Evolutionary conservation across 1,140 invertebrate species (phyloP).

Genomic region (Ceratina australensis): DNA sequence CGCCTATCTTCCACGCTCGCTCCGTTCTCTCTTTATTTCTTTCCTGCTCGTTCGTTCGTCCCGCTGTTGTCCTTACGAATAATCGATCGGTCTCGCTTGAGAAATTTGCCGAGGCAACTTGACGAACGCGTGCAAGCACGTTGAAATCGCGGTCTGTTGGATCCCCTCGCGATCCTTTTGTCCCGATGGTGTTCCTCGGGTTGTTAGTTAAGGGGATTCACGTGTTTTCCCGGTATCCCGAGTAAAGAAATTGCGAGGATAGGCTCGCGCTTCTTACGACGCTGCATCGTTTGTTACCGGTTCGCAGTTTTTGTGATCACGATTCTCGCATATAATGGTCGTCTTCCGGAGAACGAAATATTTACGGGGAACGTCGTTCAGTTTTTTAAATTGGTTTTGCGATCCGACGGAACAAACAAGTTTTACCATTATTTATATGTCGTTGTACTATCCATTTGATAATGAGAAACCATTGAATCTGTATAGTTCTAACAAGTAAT

Average conservation of each 20-base stretch:
- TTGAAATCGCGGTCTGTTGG: background rate
- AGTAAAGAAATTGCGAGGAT: background rate
- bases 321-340: no score
- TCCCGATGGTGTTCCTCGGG: background rate
- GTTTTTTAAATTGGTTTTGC: no score
- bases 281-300: background rate
- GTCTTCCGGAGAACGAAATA: no score
- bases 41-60: background rate
- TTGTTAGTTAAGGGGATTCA: background rate
- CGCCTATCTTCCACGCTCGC: background rate
- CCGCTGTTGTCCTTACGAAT: background rate
- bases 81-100: conserved; percentile 11
- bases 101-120: conserved; percentile 14
- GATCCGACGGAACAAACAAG: no score
- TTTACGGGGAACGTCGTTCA: no score
- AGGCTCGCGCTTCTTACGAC: background rate
- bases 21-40: background rate
- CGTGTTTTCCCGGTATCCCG: background rate
- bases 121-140: background rate
- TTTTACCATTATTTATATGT: no score
- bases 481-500: no score
- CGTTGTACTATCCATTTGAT: no score
- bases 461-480: no score
- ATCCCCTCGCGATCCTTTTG: background rate
- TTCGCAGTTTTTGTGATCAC: no score